Conservation (phyloP, 2,113 vertebrate genomes). For the Xiphorhynchus elegans region DNA sequence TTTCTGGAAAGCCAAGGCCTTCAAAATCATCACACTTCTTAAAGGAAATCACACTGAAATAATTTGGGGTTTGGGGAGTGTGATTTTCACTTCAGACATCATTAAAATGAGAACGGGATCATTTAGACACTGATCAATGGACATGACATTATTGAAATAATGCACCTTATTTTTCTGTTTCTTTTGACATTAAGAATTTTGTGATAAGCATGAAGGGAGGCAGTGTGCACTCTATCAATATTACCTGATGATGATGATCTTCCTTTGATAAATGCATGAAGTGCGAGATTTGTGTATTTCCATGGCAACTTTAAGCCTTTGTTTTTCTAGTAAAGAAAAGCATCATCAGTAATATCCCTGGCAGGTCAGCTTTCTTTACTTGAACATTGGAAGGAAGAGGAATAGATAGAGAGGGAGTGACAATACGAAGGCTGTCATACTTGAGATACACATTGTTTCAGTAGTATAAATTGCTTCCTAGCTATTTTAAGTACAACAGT, state of each 20-base stretch:
- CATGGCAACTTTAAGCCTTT: conserved; percentile 31
- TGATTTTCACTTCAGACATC: not conserved
- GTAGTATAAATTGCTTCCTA: not conserved
- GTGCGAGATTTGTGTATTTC: conserved; percentile 14
- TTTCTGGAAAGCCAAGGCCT: not conserved
- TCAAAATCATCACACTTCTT: not conserved
- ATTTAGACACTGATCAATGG: not conserved
- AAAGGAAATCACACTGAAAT: not conserved
- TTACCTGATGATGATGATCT: not conserved
- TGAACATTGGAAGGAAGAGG: not conserved
- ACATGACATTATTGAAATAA: not conserved
- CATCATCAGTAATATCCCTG: not conserved
- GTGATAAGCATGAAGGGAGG: not conserved
- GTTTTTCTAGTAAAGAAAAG: conserved; percentile 18
- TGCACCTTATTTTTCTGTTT: not conserved
- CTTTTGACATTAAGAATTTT: not conserved
- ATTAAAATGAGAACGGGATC: not conserved
- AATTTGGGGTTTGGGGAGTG: not conserved
- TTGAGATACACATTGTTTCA: not conserved
- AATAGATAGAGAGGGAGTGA: not conserved
- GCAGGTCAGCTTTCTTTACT: not conserved
- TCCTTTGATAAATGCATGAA: conserved; percentile 26
- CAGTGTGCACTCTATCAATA: not conserved
- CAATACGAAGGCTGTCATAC: not conserved
- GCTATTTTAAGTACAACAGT: not conserved